A percentile compares a stretch with the other conserved stretches of the same genome.
Evolutionary conservation across 1,140 invertebrate genomes (phyloP).

Genomic region (Agrilus planipennis): DNA sequence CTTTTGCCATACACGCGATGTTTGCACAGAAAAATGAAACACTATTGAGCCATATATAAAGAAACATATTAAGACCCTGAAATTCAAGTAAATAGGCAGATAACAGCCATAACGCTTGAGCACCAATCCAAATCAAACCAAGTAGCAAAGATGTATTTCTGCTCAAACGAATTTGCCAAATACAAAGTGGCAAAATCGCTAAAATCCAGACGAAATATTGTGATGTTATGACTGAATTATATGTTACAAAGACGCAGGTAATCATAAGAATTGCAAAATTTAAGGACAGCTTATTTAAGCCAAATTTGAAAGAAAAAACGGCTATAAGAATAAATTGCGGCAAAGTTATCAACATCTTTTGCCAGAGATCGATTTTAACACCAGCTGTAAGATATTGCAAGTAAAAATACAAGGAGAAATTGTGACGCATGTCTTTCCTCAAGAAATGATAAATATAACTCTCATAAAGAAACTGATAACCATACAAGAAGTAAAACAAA

Average conservation of each 20-base stretch:
- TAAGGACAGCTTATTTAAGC: slow-evolving; percentile 51
- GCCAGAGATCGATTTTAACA: slow-evolving; percentile 35
- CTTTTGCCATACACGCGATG: no score
- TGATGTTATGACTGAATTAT: slow-evolving; percentile 93
- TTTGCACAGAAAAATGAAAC: slow-evolving; percentile 68
- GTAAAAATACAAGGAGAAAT: slow-evolving; percentile 96
- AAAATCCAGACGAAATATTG: slow-evolving; percentile 98
- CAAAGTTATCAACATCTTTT: slow-evolving; percentile 57
- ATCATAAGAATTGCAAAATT: slow-evolving; percentile 76
- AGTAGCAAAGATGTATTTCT: slow-evolving; percentile 36
- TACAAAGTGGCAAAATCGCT: slow-evolving; percentile 68
- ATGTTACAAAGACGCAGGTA: slow-evolving; percentile 82
- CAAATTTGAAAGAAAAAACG: slow-evolving; percentile 58
- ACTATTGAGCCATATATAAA: slow-evolving; percentile 65
- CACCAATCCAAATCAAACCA: slow-evolving; percentile 56
- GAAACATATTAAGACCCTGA: slow-evolving; percentile 67
- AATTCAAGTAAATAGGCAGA: slow-evolving; percentile 89
- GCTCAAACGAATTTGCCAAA: slow-evolving; percentile 50
- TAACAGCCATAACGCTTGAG: slow-evolving; percentile 79
- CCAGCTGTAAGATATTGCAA: slow-evolving; percentile 72
- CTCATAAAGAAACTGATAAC: slow-evolving; percentile 80
- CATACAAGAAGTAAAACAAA: slow-evolving; percentile 67
- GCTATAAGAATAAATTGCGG: slow-evolving; percentile 64
- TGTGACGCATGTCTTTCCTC: slow-evolving; percentile 86
- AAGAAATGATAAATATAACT: slow-evolving; percentile 88